Evolutionary conservation across 2,113 vertebrate genomes (phyloP).

Genomic region (Acrocephalus kingi): DNA sequence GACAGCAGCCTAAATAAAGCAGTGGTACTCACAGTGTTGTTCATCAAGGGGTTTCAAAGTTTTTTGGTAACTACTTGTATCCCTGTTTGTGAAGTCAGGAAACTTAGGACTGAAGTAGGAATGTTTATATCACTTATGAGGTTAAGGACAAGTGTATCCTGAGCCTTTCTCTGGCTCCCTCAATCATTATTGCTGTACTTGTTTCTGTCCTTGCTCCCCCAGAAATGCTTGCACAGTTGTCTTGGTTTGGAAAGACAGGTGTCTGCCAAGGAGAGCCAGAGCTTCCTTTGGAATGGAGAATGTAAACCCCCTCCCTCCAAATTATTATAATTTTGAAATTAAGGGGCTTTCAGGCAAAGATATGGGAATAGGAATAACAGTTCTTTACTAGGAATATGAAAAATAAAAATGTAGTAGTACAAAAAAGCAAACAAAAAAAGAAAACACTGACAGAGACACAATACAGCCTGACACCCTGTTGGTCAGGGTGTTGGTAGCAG

Average conservation of each 20-base stretch:
- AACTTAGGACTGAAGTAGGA: not conserved
- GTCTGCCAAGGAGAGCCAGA: not conserved
- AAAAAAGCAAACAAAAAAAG: not conserved
- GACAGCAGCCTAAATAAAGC: not conserved
- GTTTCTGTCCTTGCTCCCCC: not conserved
- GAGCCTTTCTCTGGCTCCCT: not conserved
- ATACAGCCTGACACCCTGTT: not conserved
- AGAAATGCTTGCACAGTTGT: not conserved
- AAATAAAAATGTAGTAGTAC: not conserved
- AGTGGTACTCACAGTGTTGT: not conserved
- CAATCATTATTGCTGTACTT: not conserved
- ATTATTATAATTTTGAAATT: not conserved
- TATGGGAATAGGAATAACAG: not conserved
- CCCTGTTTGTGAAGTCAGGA: not conserved
- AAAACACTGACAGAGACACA: not conserved
- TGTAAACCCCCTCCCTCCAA: not conserved
- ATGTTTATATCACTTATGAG: not conserved
- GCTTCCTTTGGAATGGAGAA: not conserved
- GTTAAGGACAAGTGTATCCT: not conserved
- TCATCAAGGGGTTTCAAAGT: not conserved
- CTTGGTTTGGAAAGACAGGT: not conserved
- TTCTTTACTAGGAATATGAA: not conserved
- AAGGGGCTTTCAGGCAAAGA: not conserved
- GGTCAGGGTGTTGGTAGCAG: not conserved
- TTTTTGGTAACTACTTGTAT: not conserved